A percentile compares a stretch with the other conserved stretches of the same genome.
Conservation (phyloP, 1,140 invertebrate genomes). For the Scaptomyza pallida region DNA sequence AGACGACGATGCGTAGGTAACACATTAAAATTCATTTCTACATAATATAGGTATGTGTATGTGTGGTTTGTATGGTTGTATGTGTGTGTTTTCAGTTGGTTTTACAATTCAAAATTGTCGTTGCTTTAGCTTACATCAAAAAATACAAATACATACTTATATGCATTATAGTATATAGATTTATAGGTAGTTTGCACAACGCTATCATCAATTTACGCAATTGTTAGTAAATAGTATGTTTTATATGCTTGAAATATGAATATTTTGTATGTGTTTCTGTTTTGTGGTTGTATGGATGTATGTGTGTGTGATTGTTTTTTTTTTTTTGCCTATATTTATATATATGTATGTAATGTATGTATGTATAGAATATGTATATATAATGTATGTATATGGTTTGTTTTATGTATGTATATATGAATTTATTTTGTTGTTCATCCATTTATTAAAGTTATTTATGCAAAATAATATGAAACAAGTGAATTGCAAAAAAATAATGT, state of each 20-base stretch:
- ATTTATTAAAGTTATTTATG: conserved; percentile 33
- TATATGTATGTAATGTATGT: conserved; percentile 35
- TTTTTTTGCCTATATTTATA: conserved; percentile 25
- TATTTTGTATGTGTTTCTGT: conserved; percentile 6
- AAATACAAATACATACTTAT: conserved; percentile 42
- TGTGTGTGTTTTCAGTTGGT: conserved; percentile 11
- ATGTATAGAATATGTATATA: conserved; percentile 36
- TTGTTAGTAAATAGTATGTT: conserved; percentile 36
- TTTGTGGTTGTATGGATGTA: conserved; percentile 11
- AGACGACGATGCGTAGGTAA: conserved; percentile 69
- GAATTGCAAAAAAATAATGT: conserved; percentile 27
- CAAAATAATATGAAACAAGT: conserved; percentile 38
- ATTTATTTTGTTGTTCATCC: conserved; percentile 21
- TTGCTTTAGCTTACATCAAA: conserved; percentile 49
- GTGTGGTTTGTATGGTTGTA: conserved; percentile 26
- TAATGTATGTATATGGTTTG: conserved; percentile 22
- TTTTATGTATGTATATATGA: conserved; percentile 19
- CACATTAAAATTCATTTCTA: conserved; percentile 78
- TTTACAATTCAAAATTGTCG: conserved; percentile 52
- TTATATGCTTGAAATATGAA: conserved; percentile 27
- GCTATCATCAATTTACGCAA: conserved; percentile 26
- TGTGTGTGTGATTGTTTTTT: conserved; percentile 9
- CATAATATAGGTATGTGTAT: conserved; percentile 56
- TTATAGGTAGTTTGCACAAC: conserved; percentile 29
- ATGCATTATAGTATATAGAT: conserved; percentile 15